Base-by-base conservation (phyloP, 2,797 vertebrate species). In the Dryobates pubescens region DNA sequence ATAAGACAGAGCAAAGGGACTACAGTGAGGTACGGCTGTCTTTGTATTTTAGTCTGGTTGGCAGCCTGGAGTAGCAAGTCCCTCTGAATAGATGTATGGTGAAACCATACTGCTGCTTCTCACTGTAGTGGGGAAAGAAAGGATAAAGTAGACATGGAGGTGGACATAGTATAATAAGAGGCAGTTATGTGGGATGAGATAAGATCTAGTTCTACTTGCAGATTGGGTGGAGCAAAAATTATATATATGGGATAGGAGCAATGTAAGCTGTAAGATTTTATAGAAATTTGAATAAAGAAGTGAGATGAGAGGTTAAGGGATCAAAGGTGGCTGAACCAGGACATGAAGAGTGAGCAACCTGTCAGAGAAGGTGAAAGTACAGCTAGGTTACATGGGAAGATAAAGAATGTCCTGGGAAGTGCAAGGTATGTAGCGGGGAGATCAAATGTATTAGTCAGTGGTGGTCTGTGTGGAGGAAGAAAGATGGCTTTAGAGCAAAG, bases 371-470 rank as follows among this genome's bases (percentile, higher is more conserved):
- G 62, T 59, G 58, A 23, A 56, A 68, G 49, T 8, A 41, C 15
- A 51, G 15, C 15, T 27, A 36, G 11, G 6, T 45, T 56, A 22
- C 7, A 2, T 7, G 49, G 57, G 69, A 63, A 76, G 43, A 51
- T 32, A 26, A 14, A 32, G 30, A 82, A 32, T 7, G 41, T 38
- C 49, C 41, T 68, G 70, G 38, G 17, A 62, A 43, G 17, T 27
- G 9, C 0, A 1, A 69, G 36, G 7, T 26, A 13, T 59, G 83
- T 75, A 68, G 70, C 58, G 64, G 17, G 26, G n/a, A 81, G n/a
- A 36, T 7, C 0, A 1, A 77, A 19, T 23, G 20, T 74, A 23
- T 23, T 49, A 30, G 19, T 7, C 2, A 1, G 18, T 12, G 43
- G 8, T 24, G 34, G 6, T 17, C 41, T 11, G 24, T 7, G 10